Evolutionary conservation across 1,140 invertebrate genomes (phyloP).

Genomic region (Chrysopa pallens): DNA sequence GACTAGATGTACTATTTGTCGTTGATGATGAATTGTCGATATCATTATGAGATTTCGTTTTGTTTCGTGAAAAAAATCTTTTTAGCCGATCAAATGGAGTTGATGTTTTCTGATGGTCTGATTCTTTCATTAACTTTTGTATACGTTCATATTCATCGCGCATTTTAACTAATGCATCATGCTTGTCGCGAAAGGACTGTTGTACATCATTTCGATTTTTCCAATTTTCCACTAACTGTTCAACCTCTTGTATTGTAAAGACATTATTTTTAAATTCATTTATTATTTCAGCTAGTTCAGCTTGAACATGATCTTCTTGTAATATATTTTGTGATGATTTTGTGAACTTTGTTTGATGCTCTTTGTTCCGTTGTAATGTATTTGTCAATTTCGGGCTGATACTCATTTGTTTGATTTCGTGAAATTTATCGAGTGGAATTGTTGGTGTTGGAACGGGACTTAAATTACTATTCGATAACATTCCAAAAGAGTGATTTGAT

Average conservation of each 20-base stretch:
- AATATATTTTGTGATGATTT: slow-evolving; percentile 9
- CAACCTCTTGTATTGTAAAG: slow-evolving; percentile 64
- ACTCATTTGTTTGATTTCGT: neutral
- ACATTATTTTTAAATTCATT: slow-evolving; percentile 81
- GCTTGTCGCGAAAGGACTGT: slow-evolving; percentile 67
- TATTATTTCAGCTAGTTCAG: slow-evolving; percentile 70
- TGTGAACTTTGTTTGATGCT: neutral
- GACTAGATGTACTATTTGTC: slow-evolving; percentile 13
- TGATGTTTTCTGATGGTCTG: slow-evolving; percentile 40
- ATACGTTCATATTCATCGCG: slow-evolving; percentile 62
- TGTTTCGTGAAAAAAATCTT: slow-evolving; percentile 52
- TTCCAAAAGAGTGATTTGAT: slow-evolving; percentile 5
- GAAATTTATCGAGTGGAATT: neutral
- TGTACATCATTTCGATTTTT: slow-evolving; percentile 68
- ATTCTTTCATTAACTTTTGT: slow-evolving; percentile 52
- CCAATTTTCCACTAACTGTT: slow-evolving; percentile 70
- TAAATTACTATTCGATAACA: neutral
- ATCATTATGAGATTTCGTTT: slow-evolving; percentile 26
- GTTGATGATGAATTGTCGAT: slow-evolving; percentile 5
- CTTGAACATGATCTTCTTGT: slow-evolving; percentile 34
- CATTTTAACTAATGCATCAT: slow-evolving; percentile 61
- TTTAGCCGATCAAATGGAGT: slow-evolving; percentile 60
- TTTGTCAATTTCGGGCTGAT: slow-evolving; percentile 6
- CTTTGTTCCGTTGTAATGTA: slow-evolving; percentile 16
- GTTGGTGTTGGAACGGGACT: neutral